Evolutionary conservation across 2,888 invertebrate genomes (phyloP).

Genomic region (Tortricodes alternella): DNA sequence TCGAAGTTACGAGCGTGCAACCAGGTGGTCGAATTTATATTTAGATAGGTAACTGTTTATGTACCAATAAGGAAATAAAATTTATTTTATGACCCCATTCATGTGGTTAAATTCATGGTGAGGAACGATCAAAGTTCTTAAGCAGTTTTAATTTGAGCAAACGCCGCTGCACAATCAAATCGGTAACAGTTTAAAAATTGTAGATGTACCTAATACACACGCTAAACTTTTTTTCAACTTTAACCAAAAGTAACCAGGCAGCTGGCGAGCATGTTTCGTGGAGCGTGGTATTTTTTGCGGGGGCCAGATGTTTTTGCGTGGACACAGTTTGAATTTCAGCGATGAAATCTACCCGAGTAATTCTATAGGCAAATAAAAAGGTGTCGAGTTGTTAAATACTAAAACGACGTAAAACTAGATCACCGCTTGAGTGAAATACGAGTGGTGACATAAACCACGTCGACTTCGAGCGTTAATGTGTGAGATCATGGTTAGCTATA

Average conservation of each 20-base stretch:
- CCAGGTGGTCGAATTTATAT: conserved; percentile 78
- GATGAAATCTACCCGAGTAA: conserved; percentile 63
- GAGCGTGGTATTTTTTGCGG: conserved; percentile 76
- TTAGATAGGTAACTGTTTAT: conserved; percentile 67
- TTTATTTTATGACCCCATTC: conserved; percentile 73
- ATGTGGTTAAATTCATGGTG: conserved; percentile 65
- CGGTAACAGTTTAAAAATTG: not conserved
- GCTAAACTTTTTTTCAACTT: conserved; percentile 20
- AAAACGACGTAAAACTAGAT: conserved; percentile 27
- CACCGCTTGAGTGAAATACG: conserved; percentile 28
- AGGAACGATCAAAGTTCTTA: conserved; percentile 37
- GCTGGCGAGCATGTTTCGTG: conserved; percentile 67
- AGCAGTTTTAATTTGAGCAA: conserved; percentile 5
- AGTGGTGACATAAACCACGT: conserved; percentile 28
- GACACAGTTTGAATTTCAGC: conserved; percentile 67
- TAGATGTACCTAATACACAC: too few species aligned
- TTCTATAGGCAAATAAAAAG: conserved; percentile 46
- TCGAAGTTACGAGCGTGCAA: conserved; percentile 60
- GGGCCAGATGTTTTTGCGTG: conserved; percentile 56
- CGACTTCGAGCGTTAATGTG: conserved; percentile 33
- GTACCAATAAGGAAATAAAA: conserved; percentile 69
- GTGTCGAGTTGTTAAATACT: conserved; percentile 41
- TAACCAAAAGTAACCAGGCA: conserved; percentile 39
- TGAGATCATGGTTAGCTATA: conserved; percentile 20
- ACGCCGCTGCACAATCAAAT: conserved; percentile 10